Percentiles rank a stretch among this genome's conserved stretches.
Evolutionary conservation across 2,797 vertebrate species (phyloP).

Genomic region (Typhlichthys eigenmanni): DNA sequence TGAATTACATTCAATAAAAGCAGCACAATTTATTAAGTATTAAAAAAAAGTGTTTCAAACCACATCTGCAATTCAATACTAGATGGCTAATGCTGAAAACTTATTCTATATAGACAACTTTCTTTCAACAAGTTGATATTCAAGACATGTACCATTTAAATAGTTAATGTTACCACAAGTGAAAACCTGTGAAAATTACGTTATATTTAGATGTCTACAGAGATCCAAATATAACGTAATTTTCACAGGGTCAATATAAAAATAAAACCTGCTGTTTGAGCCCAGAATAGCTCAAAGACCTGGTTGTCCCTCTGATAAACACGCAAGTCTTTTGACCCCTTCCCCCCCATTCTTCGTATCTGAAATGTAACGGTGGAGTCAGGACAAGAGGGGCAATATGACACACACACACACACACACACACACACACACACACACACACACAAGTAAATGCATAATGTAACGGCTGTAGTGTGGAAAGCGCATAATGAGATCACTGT

Average conservation of each 20-base stretch:
- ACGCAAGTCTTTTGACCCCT: constrained; percentile 30
- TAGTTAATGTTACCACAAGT: background rate
- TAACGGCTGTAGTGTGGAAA: constrained; percentile 59
- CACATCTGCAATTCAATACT: too few relatives aligned
- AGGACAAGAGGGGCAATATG: constrained; percentile 46
- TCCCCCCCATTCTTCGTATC: constrained; percentile 44
- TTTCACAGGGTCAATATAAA: constrained; percentile 24
- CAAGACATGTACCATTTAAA: constrained; percentile 2
- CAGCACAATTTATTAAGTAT: too few relatives aligned
- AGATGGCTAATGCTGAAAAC: background rate
- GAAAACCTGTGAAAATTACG: too few relatives aligned
- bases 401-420: constrained; percentile 30
- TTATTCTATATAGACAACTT: background rate
- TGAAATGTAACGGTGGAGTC: constrained; percentile 57
- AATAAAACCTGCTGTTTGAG: constrained; percentile 43
- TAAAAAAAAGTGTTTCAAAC: too few relatives aligned
- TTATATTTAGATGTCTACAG: background rate
- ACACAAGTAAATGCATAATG: constrained; percentile 45
- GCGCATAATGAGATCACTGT: constrained; percentile 65
- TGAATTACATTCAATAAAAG: background rate
- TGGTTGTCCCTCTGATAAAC: constrained; percentile 58
- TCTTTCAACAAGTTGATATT: background rate
- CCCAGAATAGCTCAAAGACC: constrained; percentile 62
- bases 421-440: background rate
- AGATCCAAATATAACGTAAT: constrained; percentile 31